Conservation (phyloP, 30 jellyfish, hydroid and myxozoan species). For the Sanderia malayensis region DNA sequence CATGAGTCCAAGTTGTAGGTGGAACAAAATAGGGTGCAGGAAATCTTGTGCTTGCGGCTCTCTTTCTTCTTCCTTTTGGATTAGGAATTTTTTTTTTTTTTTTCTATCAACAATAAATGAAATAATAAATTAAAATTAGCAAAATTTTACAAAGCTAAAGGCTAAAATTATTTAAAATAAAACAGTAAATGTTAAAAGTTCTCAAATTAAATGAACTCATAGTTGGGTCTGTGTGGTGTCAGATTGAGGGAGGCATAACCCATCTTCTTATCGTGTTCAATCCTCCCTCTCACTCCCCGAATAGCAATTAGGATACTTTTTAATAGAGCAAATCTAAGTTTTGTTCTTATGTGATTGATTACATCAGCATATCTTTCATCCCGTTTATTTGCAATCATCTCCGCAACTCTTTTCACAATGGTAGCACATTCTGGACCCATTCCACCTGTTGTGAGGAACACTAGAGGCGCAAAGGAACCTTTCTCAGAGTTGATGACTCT, state of each 20-base stretch:
- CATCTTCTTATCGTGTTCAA: conserved; percentile 8
- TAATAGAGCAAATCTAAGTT: conserved; percentile 13
- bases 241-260: conserved; percentile 15
- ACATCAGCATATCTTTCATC: conserved; percentile 5
- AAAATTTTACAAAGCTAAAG: background rate
- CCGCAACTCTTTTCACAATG: conserved; percentile 10
- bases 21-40: too few species aligned
- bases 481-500: conserved; percentile 13
- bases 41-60: too few species aligned
- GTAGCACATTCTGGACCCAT: conserved; percentile 6
- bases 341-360: background rate
- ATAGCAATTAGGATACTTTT: background rate
- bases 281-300: conserved; percentile 12
- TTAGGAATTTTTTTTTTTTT: too few species aligned
- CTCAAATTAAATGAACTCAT: background rate
- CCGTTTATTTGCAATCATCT: conserved; percentile 12
- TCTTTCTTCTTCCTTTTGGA: too few species aligned
- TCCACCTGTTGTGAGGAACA: conserved; percentile 13
- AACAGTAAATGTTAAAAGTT: background rate
- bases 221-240: conserved; percentile 12
- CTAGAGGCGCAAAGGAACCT: conserved; percentile 10
- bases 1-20: too few species aligned
- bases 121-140: too few species aligned
- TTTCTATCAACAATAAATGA: too few species aligned
- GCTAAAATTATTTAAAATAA: background rate